Percentiles rank a stretch among this genome's conserved stretches.
Evolutionary conservation across 1,140 invertebrate genomes (phyloP).

Genomic region (Coelopa frigida): DNA sequence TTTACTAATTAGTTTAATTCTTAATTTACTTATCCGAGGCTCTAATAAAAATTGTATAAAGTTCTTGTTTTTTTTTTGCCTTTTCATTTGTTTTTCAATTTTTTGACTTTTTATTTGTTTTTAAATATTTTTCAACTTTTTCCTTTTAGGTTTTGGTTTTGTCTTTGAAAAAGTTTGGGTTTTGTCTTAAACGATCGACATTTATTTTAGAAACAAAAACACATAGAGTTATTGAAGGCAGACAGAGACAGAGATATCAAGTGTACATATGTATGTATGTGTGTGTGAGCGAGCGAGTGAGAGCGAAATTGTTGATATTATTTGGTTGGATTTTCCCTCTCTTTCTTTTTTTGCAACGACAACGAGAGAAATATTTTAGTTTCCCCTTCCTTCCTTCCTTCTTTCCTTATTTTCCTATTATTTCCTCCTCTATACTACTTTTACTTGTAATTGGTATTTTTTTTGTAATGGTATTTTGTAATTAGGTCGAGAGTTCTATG

Average conservation of each 20-base stretch:
- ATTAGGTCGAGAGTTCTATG: not conserved
- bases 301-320: not conserved
- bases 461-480: conserved; percentile 5
- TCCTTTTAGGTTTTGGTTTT: too few relatives aligned
- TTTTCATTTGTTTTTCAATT: too few relatives aligned
- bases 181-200: conserved; percentile 8
- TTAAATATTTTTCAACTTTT: too few relatives aligned
- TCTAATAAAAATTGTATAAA: too few relatives aligned
- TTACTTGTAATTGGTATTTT: conserved; percentile 6
- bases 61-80: too few relatives aligned
- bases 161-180: not conserved
- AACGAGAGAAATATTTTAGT: not conserved
- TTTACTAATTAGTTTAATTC: too few relatives aligned
- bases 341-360: too few relatives aligned
- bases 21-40: too few relatives aligned
- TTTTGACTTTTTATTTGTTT: too few relatives aligned
- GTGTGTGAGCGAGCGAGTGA: not conserved
- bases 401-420: not conserved
- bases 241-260: too few relatives aligned
- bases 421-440: not conserved
- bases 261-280: not conserved
- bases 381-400: not conserved
- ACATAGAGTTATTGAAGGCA: not conserved
- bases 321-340: conserved; percentile 1
- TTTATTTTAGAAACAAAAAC: conserved; percentile 3